A percentile compares a stretch with the other conserved stretches of the same genome.
phyloP scores from a whole-genome alignment of 1,140 invertebrate species.

The Dinothrombium tinctorium region DNA sequence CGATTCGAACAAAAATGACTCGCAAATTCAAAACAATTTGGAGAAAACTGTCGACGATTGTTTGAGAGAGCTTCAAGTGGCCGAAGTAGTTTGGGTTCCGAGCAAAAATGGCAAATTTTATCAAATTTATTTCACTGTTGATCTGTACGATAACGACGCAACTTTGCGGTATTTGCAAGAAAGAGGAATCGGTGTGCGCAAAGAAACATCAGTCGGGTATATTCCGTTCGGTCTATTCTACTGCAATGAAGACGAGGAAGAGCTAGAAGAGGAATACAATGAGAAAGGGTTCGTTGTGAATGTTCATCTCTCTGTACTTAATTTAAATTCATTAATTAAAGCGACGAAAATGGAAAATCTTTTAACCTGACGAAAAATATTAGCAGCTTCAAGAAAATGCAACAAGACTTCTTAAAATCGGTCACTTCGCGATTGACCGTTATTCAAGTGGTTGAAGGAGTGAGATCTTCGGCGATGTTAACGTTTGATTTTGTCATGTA shows the following conservation, averaged over 20 bases:
- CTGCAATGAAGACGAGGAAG: not conserved
- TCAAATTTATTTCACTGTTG: slow-evolving; percentile 13
- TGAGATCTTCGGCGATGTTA: slow-evolving; percentile 41
- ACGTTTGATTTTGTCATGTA: slow-evolving; percentile 56
- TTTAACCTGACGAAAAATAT: slow-evolving; percentile 4
- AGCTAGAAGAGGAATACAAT: slow-evolving; percentile 1
- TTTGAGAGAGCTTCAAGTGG: slow-evolving; percentile 5
- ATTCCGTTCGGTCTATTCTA: slow-evolving; percentile 10
- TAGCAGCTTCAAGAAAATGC: slow-evolving; percentile 7
- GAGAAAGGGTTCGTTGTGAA: slow-evolving; percentile 3
- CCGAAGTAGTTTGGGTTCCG: slow-evolving; percentile 6
- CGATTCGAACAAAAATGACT: too few relatives aligned
- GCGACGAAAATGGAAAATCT: not conserved
- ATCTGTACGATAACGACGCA: slow-evolving; percentile 10
- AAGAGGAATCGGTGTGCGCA: slow-evolving; percentile 12
- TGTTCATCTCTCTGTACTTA: slow-evolving; percentile 1
- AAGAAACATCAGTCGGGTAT: slow-evolving; percentile 13
- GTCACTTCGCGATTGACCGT: slow-evolving; percentile 46
- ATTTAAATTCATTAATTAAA: not conserved
- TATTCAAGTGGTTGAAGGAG: slow-evolving; percentile 49
- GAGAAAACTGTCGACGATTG: slow-evolving; percentile 3
- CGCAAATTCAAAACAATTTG: not conserved
- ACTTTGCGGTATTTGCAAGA: slow-evolving; percentile 10
- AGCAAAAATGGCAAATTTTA: slow-evolving; percentile 8
- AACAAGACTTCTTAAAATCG: slow-evolving; percentile 21